These are phyloP conservation scores for Ophthalmolycus amberensis DNA, from an alignment of 2,113 vertebrate species.

Conservation along the genomic window DNA sequence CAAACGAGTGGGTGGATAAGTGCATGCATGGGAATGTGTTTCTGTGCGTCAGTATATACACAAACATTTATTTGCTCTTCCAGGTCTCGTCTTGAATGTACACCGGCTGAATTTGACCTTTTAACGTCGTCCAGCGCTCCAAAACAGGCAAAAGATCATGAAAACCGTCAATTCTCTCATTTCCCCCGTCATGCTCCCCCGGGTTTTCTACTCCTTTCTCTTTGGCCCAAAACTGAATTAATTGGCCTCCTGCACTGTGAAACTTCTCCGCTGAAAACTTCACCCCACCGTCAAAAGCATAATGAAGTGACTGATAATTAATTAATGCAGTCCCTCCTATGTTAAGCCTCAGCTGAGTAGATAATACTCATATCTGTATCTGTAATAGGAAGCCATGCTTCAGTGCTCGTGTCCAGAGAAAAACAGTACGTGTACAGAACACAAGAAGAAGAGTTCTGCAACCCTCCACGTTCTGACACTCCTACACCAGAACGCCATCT, in stretches of 20 bases:
- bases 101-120: constrained; percentile 68
- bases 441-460: constrained; percentile 19
- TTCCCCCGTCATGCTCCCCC: constrained; percentile 17
- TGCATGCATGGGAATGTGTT: constrained; percentile 66
- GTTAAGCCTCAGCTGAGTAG: constrained; percentile 7
- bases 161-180: constrained; percentile 47
- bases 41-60: constrained; percentile 52
- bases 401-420: constrained; percentile 41
- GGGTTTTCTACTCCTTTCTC: constrained; percentile 17
- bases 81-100: constrained; percentile 44
- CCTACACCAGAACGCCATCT: constrained; percentile 3
- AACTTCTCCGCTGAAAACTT: constrained; percentile 42
- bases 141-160: constrained; percentile 55
- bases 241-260: constrained; percentile 43
- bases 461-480: neutral
- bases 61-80: constrained; percentile 52
- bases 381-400: constrained; percentile 20
- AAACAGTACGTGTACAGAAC: constrained; percentile 31
- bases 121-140: constrained; percentile 37
- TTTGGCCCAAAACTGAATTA: constrained; percentile 40
- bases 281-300: constrained; percentile 16
- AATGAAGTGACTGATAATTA: constrained; percentile 55
- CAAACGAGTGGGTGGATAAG: constrained; percentile 59
- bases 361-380: constrained; percentile 44
- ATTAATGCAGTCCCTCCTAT: constrained; percentile 35